A percentile compares a stretch with the other conserved stretches of the same genome.
Evolutionary conservation across 2,888 invertebrate genomes (phyloP).

Genomic region (Pachycephus smyrnensis): DNA sequence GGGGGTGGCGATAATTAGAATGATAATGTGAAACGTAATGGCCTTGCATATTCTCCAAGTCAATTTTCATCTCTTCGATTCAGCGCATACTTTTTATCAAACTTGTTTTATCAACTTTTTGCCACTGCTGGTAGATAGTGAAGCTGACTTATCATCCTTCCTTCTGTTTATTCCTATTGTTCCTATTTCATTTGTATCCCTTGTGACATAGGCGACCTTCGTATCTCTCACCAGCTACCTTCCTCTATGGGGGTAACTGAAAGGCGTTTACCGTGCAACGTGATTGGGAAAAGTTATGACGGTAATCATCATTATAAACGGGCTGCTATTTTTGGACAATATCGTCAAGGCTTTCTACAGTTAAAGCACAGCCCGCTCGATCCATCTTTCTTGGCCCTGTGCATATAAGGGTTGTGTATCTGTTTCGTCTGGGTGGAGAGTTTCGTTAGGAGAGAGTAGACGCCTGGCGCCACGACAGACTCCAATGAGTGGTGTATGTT

Average conservation of each 20-base stretch:
- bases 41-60: background rate
- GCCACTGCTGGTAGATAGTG: background rate
- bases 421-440: background rate
- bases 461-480: background rate
- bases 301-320: background rate
- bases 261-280: background rate
- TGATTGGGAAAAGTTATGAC: background rate
- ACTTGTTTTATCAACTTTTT: too few species aligned
- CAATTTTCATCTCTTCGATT: background rate
- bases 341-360: conserved; percentile 6
- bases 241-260: background rate
- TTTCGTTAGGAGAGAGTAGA: background rate
- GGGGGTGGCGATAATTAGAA: conserved; percentile 42
- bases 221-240: too few species aligned
- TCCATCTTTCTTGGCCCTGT: background rate
- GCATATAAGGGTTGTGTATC: background rate
- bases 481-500: background rate
- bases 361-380: background rate
- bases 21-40: conserved; percentile 13
- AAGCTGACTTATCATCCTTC: background rate
- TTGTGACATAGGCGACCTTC: background rate
- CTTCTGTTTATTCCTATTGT: background rate
- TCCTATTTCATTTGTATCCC: background rate
- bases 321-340: conserved; percentile 4
- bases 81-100: background rate